Evolutionary conservation across 2,888 invertebrate species (phyloP).

Genomic region (Dioctria rufipes): DNA sequence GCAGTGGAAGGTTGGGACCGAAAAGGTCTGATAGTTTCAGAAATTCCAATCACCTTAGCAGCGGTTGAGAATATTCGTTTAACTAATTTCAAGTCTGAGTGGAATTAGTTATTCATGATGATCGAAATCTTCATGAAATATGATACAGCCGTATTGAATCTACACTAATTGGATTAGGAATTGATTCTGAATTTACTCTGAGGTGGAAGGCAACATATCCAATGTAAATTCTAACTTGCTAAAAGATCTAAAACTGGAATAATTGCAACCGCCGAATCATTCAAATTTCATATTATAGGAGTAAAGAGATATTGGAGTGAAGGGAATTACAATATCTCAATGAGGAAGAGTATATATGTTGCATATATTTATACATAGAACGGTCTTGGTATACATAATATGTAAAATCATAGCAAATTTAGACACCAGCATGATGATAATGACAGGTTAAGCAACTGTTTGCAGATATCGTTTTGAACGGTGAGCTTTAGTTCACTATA

Average conservation of each 20-base stretch:
- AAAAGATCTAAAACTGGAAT: neutral
- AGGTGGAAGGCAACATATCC: neutral
- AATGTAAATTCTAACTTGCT: too few relatives aligned
- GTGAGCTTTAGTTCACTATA: too few relatives aligned
- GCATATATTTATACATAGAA: too few relatives aligned
- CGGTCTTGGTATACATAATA: too few relatives aligned
- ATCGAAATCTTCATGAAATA: conserved; percentile 17
- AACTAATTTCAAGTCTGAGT: conserved; percentile 2
- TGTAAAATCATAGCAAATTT: too few relatives aligned
- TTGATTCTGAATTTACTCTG: conserved; percentile 7
- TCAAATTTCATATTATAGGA: neutral
- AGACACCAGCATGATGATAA: too few relatives aligned
- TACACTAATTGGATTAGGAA: conserved; percentile 27
- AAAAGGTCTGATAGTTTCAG: conserved; percentile 7
- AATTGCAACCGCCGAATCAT: conserved; percentile 15
- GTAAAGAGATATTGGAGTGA: too few relatives aligned
- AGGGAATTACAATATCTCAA: too few relatives aligned
- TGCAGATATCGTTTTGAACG: too few relatives aligned
- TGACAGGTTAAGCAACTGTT: too few relatives aligned
- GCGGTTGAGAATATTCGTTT: conserved; percentile 7
- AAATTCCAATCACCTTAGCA: conserved; percentile 29
- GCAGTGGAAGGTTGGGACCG: neutral
- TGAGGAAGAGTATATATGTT: too few relatives aligned
- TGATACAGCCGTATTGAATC: conserved; percentile 28
- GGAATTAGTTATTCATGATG: conserved; percentile 35